Percentiles rank a stretch among this genome's conserved stretches.
phyloP scores from a whole-genome alignment of 2,113 vertebrate genomes.

The Brachyhypopomus occidentalis region DNA sequence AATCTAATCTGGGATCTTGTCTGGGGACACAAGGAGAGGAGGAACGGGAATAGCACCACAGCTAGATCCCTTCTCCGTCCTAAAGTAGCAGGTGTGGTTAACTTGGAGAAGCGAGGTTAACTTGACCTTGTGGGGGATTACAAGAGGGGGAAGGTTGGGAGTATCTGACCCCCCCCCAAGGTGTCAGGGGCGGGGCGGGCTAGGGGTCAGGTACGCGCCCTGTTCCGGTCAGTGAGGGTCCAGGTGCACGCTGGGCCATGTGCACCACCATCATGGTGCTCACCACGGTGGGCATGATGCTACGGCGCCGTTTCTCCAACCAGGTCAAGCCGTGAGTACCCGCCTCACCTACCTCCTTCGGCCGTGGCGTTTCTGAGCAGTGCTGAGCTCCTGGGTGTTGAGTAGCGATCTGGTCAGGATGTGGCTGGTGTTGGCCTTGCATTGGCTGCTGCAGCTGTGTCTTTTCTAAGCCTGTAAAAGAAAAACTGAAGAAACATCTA shows the following conservation, averaged over 20 bases:
- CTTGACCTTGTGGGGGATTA: neutral
- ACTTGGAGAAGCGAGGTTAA: no score
- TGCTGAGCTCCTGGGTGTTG: no score
- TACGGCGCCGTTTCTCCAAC: slow-evolving; percentile 62
- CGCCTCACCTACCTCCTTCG: no score
- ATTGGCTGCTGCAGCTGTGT: neutral
- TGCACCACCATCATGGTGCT: slow-evolving; percentile 76
- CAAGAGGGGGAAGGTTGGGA: slow-evolving; percentile 30
- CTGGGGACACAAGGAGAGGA: neutral
- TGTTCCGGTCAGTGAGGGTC: neutral
- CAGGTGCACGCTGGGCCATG: slow-evolving; percentile 57
- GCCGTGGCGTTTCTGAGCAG: no score
- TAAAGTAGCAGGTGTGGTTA: no score
- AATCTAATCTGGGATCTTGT: slow-evolving; percentile 62
- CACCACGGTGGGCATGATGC: slow-evolving; percentile 66
- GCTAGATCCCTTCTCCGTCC: neutral
- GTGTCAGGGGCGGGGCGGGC: neutral
- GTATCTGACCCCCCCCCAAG: slow-evolving; percentile 43
- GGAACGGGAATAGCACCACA: neutral
- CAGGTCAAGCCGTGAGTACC: slow-evolving; percentile 66
- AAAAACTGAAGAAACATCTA: no score
- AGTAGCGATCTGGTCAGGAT: no score
- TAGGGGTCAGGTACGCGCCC: no score
- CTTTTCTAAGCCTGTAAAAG: neutral
- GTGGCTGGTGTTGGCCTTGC: no score